Evolutionary conservation across 2,888 invertebrate species (phyloP).

Genomic region (Ormyrus nitidulus): DNA sequence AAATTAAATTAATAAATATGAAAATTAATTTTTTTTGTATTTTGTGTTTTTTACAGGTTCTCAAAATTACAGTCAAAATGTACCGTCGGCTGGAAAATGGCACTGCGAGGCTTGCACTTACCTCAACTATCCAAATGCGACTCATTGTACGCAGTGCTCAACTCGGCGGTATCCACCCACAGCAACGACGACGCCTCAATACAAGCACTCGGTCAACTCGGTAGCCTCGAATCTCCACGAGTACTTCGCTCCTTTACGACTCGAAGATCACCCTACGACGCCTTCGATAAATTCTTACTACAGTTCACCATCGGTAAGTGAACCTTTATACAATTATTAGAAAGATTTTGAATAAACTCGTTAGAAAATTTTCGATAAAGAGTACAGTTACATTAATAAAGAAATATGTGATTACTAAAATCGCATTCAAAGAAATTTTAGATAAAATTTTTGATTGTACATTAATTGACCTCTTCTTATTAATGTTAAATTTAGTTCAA

Average conservation of each 20-base stretch:
- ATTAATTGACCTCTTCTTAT: no score
- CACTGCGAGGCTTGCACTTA: slow-evolving; percentile 85
- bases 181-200: slow-evolving; percentile 62
- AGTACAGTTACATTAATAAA: neutral
- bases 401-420: neutral
- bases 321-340: neutral
- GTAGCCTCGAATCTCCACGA: slow-evolving; percentile 78
- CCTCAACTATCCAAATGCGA: slow-evolving; percentile 83
- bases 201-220: slow-evolving; percentile 68
- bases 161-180: slow-evolving; percentile 61
- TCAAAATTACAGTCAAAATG: slow-evolving; percentile 73
- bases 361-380: no score
- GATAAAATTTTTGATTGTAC: no score
- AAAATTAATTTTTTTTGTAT: neutral
- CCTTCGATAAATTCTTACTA: slow-evolving; percentile 63
- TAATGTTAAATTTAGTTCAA: no score
- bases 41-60: slow-evolving; percentile 68
- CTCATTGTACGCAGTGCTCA: slow-evolving; percentile 78
- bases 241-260: slow-evolving; percentile 78
- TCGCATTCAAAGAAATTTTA: no score
- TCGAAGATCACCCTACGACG: slow-evolving; percentile 72
- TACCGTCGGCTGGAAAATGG: slow-evolving; percentile 78
- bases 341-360: neutral
- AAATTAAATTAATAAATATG: neutral
- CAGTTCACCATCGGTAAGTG: slow-evolving; percentile 62